Base-by-base conservation (phyloP, 2,797 vertebrate genomes). In the Sorex maritimensis region DNA sequence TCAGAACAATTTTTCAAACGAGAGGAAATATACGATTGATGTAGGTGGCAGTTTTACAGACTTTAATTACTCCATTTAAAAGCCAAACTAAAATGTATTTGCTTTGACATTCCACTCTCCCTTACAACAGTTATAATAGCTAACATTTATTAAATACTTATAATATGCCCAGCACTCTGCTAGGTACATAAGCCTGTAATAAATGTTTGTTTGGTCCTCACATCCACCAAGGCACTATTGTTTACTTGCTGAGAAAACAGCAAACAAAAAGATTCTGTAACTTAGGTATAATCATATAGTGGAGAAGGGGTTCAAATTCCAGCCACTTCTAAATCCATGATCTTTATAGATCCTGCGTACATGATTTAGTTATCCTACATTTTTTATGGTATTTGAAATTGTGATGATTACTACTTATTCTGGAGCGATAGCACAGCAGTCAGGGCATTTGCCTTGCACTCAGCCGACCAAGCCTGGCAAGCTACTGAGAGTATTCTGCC, bases 41-140 rank as follows among this genome's bases (percentile, higher is more conserved):
- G 3, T 15, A 46, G 75, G 61, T 72, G 73, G 71, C 19, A 26
- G 58, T 65, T 79, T 52, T 61, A 61, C 58, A 72, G 84, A 5
- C 41, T 83, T 94, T 34, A 44, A 26, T 93, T 69, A 79, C 49
- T 55, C 10, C 55, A 28, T 91, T 92, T 89, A 90, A 83, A 92
- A 83, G 71, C 21, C 41, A 82, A 94, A 80, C 65, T 91, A 13
- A 65, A 0, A 7, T 86, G 26, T 91, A 38, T 81, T 95, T 86
- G 21, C 71, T 55, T 92, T 84, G 73, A 71, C 21, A 24, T 17
- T 55, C 58, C 61, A 23, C 58, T 81, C 83, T 65, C 69, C 65
- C 77, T 74, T 52, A 28, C 28, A 7, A 55, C 15, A 75, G 68
- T 74, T 24, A 68, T 77, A 79, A 67, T 46, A 52, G 24, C 67